Conservation (phyloP, 2,888 invertebrate genomes). For the Lasioglossum oenotherae region DNA sequence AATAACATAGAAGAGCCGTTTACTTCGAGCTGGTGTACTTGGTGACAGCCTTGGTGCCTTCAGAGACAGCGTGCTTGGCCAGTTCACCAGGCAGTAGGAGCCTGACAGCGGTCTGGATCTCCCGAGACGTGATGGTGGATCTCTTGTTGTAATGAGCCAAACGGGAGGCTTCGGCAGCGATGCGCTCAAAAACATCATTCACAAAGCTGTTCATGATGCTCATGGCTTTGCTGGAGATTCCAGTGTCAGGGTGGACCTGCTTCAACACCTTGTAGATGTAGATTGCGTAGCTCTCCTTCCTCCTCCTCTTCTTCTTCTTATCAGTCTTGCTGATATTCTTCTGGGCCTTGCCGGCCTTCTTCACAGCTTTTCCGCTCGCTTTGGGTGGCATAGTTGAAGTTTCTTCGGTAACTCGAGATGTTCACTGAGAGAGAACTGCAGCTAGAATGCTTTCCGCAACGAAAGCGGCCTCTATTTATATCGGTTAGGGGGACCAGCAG, state of each 20-base stretch:
- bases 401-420: not conserved
- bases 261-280: constrained; percentile 86
- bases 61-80: constrained; percentile 89
- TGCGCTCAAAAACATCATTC: constrained; percentile 75
- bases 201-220: constrained; percentile 59
- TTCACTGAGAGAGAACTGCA: not conserved
- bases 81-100: constrained; percentile 90
- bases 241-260: constrained; percentile 86
- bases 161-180: constrained; percentile 73
- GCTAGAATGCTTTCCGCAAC: not conserved
- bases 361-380: constrained; percentile 83
- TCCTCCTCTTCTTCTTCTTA: constrained; percentile 86
- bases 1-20: constrained; percentile 19
- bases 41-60: constrained; percentile 88
- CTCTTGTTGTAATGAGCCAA: constrained; percentile 81
- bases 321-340: constrained; percentile 86
- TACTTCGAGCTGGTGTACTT: constrained; percentile 85
- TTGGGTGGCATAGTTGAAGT: constrained; percentile 73
- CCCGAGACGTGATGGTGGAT: constrained; percentile 88
- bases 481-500: not conserved
- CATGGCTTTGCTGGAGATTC: constrained; percentile 86
- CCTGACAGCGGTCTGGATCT: constrained; percentile 89
- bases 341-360: constrained; percentile 86
- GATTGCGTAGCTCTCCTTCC: constrained; percentile 85
- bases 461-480: not conserved